Conservation (phyloP, 2,888 invertebrate genomes). For the Troglohyphantes excavatus region DNA sequence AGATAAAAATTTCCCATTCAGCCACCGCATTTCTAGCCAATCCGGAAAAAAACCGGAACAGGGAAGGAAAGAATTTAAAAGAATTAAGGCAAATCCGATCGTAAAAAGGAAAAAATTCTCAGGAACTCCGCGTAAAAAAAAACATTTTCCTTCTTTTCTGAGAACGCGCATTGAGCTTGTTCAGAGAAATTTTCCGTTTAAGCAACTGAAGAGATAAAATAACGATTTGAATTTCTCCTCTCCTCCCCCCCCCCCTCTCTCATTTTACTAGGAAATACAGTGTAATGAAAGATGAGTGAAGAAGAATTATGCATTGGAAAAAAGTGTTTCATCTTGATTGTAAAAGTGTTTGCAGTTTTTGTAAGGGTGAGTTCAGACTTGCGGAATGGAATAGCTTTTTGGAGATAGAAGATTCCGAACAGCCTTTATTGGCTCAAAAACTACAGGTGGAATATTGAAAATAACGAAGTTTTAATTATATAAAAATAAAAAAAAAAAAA, state of each 20-base stretch:
- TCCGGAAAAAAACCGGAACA: conserved; percentile 15
- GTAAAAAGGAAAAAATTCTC: conserved; percentile 45
- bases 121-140: conserved; percentile 21
- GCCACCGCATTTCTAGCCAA: conserved; percentile 25
- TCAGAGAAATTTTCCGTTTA: conserved; percentile 26
- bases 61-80: conserved; percentile 54
- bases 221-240: conserved; percentile 34
- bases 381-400: too few species aligned
- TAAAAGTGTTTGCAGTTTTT: background rate
- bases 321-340: background rate
- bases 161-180: background rate
- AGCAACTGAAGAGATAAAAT: conserved; percentile 40
- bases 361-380: too few species aligned
- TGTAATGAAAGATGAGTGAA: conserved; percentile 30
- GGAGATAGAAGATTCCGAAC: too few species aligned
- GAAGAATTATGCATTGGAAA: conserved; percentile 18
- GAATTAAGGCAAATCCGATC: conserved; percentile 66
- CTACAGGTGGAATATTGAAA: too few species aligned
- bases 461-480: too few species aligned
- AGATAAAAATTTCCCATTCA: conserved; percentile 65
- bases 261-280: conserved; percentile 3
- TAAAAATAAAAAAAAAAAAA: too few species aligned
- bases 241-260: too few species aligned
- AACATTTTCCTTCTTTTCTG: conserved; percentile 12
- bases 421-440: too few species aligned